A percentile compares a stretch with the other conserved stretches of the same genome.
These are phyloP conservation scores for Drosophila mettleri DNA, from an alignment of 2,888 invertebrate genomes.

Conservation along the genomic window DNA sequence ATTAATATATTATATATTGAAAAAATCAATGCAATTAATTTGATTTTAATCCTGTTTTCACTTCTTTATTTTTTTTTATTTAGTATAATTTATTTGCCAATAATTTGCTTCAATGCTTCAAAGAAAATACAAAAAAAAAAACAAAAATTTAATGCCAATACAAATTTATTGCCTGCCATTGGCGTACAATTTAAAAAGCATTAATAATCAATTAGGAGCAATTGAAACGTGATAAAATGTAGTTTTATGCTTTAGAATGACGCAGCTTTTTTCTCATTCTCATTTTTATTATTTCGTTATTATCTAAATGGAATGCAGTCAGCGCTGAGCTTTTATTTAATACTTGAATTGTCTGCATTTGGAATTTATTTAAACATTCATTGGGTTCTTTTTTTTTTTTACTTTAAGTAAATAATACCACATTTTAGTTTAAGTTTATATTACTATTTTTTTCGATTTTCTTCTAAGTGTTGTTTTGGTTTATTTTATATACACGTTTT, in stretches of 20 bases:
- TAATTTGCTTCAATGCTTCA: neutral
- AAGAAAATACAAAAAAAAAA: too few relatives aligned
- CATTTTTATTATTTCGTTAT: constrained; percentile 18
- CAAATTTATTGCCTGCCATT: neutral
- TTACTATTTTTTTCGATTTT: constrained; percentile 12
- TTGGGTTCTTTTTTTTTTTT: constrained; percentile 30
- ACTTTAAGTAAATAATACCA: constrained; percentile 75
- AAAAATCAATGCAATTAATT: neutral
- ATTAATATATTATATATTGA: neutral
- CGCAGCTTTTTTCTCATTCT: constrained; percentile 28
- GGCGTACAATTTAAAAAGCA: neutral
- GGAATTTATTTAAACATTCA: neutral
- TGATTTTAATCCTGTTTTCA: neutral
- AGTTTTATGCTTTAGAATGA: neutral
- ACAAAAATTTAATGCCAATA: neutral
- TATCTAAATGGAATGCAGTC: constrained; percentile 26
- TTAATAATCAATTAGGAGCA: constrained; percentile 12
- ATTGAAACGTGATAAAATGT: neutral
- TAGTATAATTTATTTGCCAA: neutral
- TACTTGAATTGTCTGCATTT: constrained; percentile 23
- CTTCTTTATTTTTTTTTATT: neutral
- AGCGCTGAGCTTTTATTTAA: constrained; percentile 32
- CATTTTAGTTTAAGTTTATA: constrained; percentile 40
- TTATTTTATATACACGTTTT: constrained; percentile 41
- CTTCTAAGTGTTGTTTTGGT: too few relatives aligned